Conservation (phyloP, 2,113 vertebrate species). For the Anguilla japonica region DNA sequence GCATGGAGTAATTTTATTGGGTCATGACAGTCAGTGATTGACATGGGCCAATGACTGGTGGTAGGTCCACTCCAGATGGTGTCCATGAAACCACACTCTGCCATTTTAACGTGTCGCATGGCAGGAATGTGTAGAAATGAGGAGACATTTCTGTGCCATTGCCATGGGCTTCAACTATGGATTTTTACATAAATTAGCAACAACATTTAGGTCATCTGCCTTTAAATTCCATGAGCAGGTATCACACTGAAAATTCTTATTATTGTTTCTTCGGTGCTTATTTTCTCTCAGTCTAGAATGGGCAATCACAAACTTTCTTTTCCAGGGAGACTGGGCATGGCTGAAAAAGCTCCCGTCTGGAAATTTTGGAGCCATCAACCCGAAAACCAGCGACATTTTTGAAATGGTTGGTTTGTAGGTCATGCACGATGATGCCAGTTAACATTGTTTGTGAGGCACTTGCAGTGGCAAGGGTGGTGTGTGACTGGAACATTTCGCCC, state of each 20-base stretch:
- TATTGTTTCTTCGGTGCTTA: neutral
- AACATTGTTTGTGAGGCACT: neutral
- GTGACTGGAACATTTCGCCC: neutral
- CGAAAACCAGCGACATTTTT: slow-evolving; percentile 50
- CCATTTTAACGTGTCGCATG: no score
- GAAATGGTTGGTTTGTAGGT: slow-evolving; percentile 39
- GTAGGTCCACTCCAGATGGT: no score
- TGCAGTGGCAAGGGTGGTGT: neutral
- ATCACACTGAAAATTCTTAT: neutral
- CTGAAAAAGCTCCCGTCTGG: slow-evolving; percentile 54
- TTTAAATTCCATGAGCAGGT: no score
- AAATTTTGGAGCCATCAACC: slow-evolving; percentile 45
- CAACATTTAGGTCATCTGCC: no score
- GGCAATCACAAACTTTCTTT: neutral
- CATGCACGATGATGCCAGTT: neutral
- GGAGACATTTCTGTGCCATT: no score
- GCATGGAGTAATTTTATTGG: no score
- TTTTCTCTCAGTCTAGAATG: neutral
- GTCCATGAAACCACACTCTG: no score
- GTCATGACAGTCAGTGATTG: no score
- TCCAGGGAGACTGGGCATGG: slow-evolving; percentile 58
- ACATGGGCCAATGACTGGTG: no score
- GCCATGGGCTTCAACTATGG: no score
- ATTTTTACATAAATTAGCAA: no score
- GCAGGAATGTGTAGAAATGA: no score